Base-by-base conservation (phyloP, 1,140 invertebrate species). In the Hylaeus volcanicus region DNA sequence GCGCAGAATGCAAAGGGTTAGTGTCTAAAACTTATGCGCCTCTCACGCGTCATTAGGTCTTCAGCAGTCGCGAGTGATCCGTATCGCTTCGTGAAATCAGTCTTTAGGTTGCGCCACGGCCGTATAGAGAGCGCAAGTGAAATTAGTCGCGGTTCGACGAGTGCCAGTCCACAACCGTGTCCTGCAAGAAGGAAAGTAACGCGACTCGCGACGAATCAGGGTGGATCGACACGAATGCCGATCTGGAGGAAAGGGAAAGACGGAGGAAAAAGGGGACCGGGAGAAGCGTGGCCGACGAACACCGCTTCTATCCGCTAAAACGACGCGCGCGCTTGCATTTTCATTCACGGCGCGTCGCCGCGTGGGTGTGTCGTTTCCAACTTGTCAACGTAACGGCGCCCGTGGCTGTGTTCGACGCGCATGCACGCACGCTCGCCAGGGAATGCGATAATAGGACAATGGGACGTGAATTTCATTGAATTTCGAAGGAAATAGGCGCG, bases 141-240 rank as follows among this genome's bases (percentile, higher is more conserved):
- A 87, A 89, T 89, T 89, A 87, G 85, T 88, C 87, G 73, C 81
- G 85, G 88, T 89, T 83, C 83, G 83, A 71, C 69, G 87, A 60
- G 41, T 64, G 56, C 56, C 60, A 63, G 79, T 26, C 63, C 56
- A 72, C 70, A 51, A 71, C 68, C 60, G 60, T 58, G 56, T 70
- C 72, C 76, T 68, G 79, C 53, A 81, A 73, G 73, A 84, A 85
- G 58, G 86, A 88, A 87, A 87, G 83, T 87, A 81, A 81, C 69
- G 72, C 73, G 70, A 60, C 70, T 82, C 43, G 74, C 81, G 72
- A 81, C 80, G 78, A 84, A 87, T 82, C 78, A 76, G 85, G 74
- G 58, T 81, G 61, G 72, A 86, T 87, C 85, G 81, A 68, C 63
- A 43, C 26, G 64, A 41, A 79, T 58, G 64, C n/a, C 68, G 70